Percentiles rank a stretch among this genome's conserved stretches.
Evolutionary conservation across 2,888 invertebrate genomes (phyloP).

Genomic region (Synergus umbraculus): DNA sequence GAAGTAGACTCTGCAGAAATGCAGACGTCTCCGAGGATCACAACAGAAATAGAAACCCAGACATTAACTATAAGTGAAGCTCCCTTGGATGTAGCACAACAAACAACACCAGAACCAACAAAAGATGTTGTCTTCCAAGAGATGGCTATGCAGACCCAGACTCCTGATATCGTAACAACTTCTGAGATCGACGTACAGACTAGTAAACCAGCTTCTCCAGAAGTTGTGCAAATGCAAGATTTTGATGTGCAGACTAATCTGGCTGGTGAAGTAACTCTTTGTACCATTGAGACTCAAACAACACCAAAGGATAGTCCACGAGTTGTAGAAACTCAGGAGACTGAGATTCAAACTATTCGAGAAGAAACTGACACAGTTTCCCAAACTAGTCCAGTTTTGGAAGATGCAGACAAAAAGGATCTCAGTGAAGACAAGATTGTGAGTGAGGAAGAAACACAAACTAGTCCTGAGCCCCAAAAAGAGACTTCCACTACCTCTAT

Average conservation of each 20-base stretch:
- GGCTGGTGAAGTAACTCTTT: slow-evolving; percentile 63
- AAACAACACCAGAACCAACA: slow-evolving; percentile 70
- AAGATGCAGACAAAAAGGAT: slow-evolving; percentile 40
- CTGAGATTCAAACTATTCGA: slow-evolving; percentile 64
- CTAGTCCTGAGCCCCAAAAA: slow-evolving; percentile 59
- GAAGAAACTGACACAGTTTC: slow-evolving; percentile 1
- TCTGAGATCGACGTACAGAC: slow-evolving; percentile 72
- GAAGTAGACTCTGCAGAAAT: slow-evolving; percentile 63
- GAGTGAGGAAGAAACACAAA: slow-evolving; percentile 59
- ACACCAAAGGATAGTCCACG: slow-evolving; percentile 61
- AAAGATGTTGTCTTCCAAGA: slow-evolving; percentile 72
- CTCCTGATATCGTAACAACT: slow-evolving; percentile 69
- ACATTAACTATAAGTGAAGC: slow-evolving; percentile 74
- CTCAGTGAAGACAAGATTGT: slow-evolving; percentile 6
- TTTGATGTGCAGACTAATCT: slow-evolving; percentile 78
- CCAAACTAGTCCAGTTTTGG: slow-evolving; percentile 29
- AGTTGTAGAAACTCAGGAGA: slow-evolving; percentile 60
- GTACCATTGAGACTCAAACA: slow-evolving; percentile 68
- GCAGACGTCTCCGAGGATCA: slow-evolving; percentile 68
- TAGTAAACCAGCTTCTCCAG: slow-evolving; percentile 62
- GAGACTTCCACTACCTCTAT: slow-evolving; percentile 46
- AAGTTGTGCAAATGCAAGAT: slow-evolving; percentile 75
- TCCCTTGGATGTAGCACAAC: slow-evolving; percentile 67
- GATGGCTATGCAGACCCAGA: slow-evolving; percentile 76
- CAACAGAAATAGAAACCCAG: slow-evolving; percentile 79